Conservation (phyloP, 2,797 vertebrate species). For the Acanthis flammea region DNA sequence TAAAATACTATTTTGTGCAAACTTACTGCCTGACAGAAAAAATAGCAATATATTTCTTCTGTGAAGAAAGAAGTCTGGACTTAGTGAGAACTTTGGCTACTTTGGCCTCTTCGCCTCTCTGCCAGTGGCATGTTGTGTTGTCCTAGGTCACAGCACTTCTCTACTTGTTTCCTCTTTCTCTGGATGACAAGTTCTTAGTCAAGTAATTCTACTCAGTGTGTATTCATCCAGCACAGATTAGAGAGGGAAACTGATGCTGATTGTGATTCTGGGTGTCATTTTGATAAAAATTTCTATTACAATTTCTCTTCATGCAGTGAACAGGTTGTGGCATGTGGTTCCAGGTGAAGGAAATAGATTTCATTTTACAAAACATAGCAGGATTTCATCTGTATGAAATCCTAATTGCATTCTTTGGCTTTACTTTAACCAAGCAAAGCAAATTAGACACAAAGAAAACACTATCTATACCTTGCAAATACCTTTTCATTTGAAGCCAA, state of each 20-base stretch:
- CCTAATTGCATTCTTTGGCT: constrained; percentile 23
- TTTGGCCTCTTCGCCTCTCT: background rate
- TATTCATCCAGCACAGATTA: background rate
- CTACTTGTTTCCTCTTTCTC: background rate
- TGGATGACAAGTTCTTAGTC: background rate
- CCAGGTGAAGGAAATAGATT: background rate
- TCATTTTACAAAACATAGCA: background rate
- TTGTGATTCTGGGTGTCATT: background rate
- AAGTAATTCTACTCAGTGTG: background rate
- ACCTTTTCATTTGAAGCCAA: constrained; percentile 4
- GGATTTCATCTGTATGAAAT: constrained; percentile 5
- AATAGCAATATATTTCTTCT: background rate
- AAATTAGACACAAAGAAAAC: constrained; percentile 8
- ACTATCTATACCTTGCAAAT: background rate
- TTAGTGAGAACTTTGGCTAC: background rate
- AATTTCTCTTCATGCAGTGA: background rate
- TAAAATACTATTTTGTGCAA: constrained; percentile 15
- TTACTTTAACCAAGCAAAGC: background rate
- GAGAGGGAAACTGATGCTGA: background rate
- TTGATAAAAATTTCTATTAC: background rate
- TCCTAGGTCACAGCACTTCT: background rate
- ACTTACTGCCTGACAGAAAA: background rate
- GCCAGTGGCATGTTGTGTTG: background rate
- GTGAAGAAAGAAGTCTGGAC: background rate
- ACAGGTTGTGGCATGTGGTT: background rate